Evolutionary conservation across 2,888 invertebrate species (phyloP), one percentile per base, ranked within the genome.

Genomic region (Diaperis boleti): DNA sequence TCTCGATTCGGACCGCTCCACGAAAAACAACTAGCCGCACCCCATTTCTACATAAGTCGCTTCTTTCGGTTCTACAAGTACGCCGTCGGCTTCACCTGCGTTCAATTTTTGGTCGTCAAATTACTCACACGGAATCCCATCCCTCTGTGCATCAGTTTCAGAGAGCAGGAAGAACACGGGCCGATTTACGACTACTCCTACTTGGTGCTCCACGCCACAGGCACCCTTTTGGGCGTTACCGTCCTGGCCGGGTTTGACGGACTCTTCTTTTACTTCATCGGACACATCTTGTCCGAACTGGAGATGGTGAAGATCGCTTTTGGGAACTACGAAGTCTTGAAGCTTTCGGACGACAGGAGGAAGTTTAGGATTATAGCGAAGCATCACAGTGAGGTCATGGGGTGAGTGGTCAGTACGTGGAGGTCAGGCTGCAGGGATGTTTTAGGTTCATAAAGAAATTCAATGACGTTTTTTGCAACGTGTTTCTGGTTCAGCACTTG

Each of bases 261-360:
- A 0, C 11, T 49, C 3, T 59, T 49, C 14, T 59, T 59, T 39
- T 59, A 49, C 49, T 49, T 59, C 7, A 17, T 49, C 7, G 59
- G 29, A 13, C 59, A 59, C 37, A 18, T 59, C 11, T 26, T 59
- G 10, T 35, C 59, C 7, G 59, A 59, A 29, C 14, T 59, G 8
- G 22, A 49, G 20, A 49, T 59, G 59, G 14, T 59, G 1, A 39
- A 31, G 11, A 17, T 41, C 8, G 49, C 45, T 5, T 59, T 59
- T 31, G 39, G 41, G 2, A 10, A 29, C 7, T 13, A 2, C 6
- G n/a, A 26, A 6, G 45, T 56, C 22, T 13, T 14, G 29, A 31
- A 6, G 2, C 3, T 5, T 1, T 57, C 45, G 57, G 22, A 5
- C 15, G 18, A 45, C n/a, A 22, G 14, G 3, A 10, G 10, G 11